These are phyloP conservation scores for Microtus agrestis DNA, from an alignment of 2,797 vertebrate genomes.

Conservation along the genomic window DNA sequence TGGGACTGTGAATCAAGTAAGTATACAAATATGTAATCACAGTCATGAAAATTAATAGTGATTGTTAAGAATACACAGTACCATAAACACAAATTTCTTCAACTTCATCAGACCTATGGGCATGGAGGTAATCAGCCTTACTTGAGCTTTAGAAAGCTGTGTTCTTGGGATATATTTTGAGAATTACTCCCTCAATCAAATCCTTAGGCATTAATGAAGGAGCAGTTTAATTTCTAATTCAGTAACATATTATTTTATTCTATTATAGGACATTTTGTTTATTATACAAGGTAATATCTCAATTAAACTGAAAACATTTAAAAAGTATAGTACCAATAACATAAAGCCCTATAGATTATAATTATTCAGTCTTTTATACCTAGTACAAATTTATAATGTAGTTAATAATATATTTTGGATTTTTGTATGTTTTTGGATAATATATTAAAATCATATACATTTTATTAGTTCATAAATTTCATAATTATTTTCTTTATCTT, in stretches of 20 bases:
- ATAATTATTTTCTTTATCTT: constrained; percentile 27
- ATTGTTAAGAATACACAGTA: not conserved
- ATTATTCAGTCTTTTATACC: not conserved
- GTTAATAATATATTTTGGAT: not conserved
- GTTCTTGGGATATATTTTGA: not conserved
- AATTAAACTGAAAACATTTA: not conserved
- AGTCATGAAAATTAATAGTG: not conserved
- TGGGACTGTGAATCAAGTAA: not conserved
- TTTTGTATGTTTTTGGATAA: not conserved
- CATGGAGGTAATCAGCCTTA: not conserved
- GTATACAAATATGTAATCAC: not conserved
- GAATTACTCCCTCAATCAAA: not conserved
- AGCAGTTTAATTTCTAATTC: not conserved
- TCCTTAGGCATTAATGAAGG: not conserved
- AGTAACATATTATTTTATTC: constrained; percentile 4
- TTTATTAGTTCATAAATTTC: constrained; percentile 10
- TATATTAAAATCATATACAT: not conserved
- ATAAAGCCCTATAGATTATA: not conserved
- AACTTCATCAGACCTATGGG: not conserved
- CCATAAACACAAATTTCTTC: not conserved
- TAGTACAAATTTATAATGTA: not conserved
- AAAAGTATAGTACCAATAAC: not conserved
- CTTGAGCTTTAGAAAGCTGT: not conserved
- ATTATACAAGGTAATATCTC: not conserved
- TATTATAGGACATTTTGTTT: not conserved